Percentiles rank a stretch among this genome's conserved stretches.
phyloP scores from a whole-genome alignment of 2,888 invertebrate genomes.

The Ernsta delagoae region DNA sequence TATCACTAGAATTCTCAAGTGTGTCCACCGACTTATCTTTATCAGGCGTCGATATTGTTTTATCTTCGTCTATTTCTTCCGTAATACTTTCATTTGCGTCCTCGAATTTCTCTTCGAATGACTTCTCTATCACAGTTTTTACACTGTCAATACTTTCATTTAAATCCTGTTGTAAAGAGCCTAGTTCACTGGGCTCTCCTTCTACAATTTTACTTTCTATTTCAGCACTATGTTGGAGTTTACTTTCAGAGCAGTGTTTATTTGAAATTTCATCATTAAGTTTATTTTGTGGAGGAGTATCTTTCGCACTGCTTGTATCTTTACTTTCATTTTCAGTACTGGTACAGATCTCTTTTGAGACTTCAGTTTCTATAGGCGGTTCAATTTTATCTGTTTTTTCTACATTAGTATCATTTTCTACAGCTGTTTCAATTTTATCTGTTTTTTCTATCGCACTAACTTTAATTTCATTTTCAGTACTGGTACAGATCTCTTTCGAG shows the following conservation, averaged over 20 bases:
- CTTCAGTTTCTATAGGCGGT: neutral
- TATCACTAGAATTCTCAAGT: constrained; percentile 53
- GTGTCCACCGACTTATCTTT: constrained; percentile 37
- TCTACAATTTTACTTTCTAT: constrained; percentile 15
- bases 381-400: no score
- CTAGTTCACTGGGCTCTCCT: constrained; percentile 41
- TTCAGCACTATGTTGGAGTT: neutral
- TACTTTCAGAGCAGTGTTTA: neutral
- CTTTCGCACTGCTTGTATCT: constrained; percentile 1
- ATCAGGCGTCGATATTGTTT: constrained; percentile 30
- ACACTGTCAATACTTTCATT: constrained; percentile 70
- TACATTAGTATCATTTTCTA: neutral
- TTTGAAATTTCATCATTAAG: neutral
- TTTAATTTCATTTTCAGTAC: no score
- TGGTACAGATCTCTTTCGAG: neutral
- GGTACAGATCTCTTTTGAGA: neutral
- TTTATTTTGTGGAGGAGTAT: neutral
- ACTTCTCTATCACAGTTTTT: constrained; percentile 72
- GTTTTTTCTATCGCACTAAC: neutral
- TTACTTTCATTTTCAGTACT: constrained; percentile 6
- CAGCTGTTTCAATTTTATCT: neutral
- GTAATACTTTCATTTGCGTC: constrained; percentile 40
- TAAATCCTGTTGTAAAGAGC: constrained; percentile 64
- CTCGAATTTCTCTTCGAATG: constrained; percentile 55
- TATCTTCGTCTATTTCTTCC: constrained; percentile 25